Evolutionary conservation across 30 jellyfish, hydroid and myxozoan genomes (phyloP).

Genomic region (Hydractinia echinata): DNA sequence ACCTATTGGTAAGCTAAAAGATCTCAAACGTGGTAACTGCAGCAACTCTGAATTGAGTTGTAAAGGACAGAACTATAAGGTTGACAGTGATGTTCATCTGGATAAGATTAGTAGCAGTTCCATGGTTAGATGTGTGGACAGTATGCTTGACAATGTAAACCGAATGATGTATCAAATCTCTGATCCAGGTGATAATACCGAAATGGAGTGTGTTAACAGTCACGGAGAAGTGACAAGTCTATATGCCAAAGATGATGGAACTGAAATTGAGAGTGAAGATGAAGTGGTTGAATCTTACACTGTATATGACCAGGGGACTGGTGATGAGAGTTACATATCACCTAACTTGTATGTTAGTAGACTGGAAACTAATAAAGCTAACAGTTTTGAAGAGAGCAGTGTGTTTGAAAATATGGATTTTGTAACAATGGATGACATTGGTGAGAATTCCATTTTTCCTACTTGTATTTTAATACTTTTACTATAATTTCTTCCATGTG

Average conservation of each 20-base stretch:
- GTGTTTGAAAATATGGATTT: too few relatives aligned
- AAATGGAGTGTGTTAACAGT: background rate
- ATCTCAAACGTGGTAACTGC: too few relatives aligned
- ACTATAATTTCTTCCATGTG: too few relatives aligned
- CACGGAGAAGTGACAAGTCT: background rate
- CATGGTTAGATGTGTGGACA: slow-evolving; percentile 7
- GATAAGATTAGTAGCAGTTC: background rate
- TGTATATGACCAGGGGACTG: background rate
- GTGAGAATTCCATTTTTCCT: too few relatives aligned
- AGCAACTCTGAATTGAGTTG: too few relatives aligned
- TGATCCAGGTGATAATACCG: background rate
- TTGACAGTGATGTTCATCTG: too few relatives aligned
- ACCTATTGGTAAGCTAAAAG: too few relatives aligned
- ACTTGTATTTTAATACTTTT: too few relatives aligned
- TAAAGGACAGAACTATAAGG: too few relatives aligned
- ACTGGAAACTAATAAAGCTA: slow-evolving; percentile 10
- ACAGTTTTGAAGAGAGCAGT: background rate
- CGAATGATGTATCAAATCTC: slow-evolving; percentile 24
- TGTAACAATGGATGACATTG: too few relatives aligned
- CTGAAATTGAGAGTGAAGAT: background rate
- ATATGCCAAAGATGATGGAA: background rate
- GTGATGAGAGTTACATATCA: slow-evolving; percentile 4
- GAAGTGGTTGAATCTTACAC: background rate
- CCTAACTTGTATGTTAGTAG: slow-evolving; percentile 17
- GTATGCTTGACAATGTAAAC: slow-evolving; percentile 26